Percentiles rank a stretch among this genome's conserved stretches.
These are phyloP conservation scores for Thaumetopoea pityocampa DNA, from an alignment of 1,140 invertebrate species.

Conservation along the genomic window DNA sequence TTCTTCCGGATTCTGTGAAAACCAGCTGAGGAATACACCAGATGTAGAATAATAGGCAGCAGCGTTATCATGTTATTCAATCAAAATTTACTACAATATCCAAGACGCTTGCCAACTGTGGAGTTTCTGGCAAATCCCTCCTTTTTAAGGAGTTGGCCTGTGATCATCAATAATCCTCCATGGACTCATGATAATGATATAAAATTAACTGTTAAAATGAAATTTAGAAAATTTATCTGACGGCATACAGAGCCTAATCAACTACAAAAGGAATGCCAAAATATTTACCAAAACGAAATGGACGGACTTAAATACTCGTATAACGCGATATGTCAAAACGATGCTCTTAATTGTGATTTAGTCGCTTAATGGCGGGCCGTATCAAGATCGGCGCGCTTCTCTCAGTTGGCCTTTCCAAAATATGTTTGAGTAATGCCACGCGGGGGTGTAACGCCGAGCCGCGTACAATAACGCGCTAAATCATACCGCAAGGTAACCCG, in stretches of 20 bases:
- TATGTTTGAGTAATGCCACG: slow-evolving; percentile 36
- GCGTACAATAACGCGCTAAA: slow-evolving; percentile 59
- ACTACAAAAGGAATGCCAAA: slow-evolving; percentile 19
- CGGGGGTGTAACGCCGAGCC: slow-evolving; percentile 24
- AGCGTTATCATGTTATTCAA: too few relatives aligned
- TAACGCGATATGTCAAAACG: slow-evolving; percentile 41
- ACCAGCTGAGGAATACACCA: too few relatives aligned
- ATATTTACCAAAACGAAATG: slow-evolving; percentile 16
- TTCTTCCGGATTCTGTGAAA: too few relatives aligned
- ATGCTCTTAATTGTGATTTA: slow-evolving; percentile 54
- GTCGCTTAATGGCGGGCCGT: slow-evolving; percentile 35
- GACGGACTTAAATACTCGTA: slow-evolving; percentile 19
- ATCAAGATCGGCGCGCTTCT: slow-evolving; percentile 38
- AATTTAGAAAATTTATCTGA: not conserved
- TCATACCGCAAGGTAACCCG: slow-evolving; percentile 56
- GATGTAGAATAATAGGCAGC: too few relatives aligned
- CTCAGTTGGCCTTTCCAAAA: slow-evolving; percentile 44
- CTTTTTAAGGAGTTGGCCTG: too few relatives aligned
- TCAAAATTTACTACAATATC: too few relatives aligned
- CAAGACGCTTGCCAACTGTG: too few relatives aligned
- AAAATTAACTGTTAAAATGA: too few relatives aligned
- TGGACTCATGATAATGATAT: too few relatives aligned
- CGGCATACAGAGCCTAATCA: not conserved
- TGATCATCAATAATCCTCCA: too few relatives aligned
- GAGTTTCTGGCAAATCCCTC: too few relatives aligned